Evolutionary conservation across 2,888 invertebrate species (phyloP).

Genomic region (Thecophora atra): DNA sequence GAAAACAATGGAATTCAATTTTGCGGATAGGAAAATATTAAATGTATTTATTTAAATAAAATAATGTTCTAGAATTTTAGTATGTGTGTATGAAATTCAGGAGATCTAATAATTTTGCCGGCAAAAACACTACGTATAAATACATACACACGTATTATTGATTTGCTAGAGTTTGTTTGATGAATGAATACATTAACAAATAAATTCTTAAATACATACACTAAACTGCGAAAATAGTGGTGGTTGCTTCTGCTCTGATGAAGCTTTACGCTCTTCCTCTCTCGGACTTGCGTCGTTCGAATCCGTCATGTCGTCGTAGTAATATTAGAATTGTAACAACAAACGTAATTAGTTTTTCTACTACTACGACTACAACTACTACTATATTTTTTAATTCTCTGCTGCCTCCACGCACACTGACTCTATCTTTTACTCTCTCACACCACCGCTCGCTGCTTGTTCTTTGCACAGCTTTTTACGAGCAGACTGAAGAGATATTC

Average conservation of each 20-base stretch:
- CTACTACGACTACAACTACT: not conserved
- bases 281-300: too few species aligned
- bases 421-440: not conserved
- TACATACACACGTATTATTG: not conserved
- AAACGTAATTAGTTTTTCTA: constrained; percentile 18
- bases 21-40: too few species aligned
- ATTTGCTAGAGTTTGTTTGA: not conserved
- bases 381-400: not conserved
- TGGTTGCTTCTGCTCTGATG: not conserved
- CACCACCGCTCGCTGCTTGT: not conserved
- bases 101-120: too few species aligned
- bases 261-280: not conserved
- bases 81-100: too few species aligned
- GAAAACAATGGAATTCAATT: too few species aligned
- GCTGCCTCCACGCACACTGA: not conserved
- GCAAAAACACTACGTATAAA: not conserved
- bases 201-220: not conserved
- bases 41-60: too few species aligned
- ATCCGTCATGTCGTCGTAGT: not conserved
- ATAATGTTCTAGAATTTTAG: too few species aligned
- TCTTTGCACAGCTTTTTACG: constrained; percentile 6
- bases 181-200: not conserved
- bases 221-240: not conserved
- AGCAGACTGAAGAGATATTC: constrained; percentile 14
- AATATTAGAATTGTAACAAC: not conserved